phyloP scores from a whole-genome alignment of 2,888 invertebrate genomes.

The Lamellibrachia satsuma region DNA sequence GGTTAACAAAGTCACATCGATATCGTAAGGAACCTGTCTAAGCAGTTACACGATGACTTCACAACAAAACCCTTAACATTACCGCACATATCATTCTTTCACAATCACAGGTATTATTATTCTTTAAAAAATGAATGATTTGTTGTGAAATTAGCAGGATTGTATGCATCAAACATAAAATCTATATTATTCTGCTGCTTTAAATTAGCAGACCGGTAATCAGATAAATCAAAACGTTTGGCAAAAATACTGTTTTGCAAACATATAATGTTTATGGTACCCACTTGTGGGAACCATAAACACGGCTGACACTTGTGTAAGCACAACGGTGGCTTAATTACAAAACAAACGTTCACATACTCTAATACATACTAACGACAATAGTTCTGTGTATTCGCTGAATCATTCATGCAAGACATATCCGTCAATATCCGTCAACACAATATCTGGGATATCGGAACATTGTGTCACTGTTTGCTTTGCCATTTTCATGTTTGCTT shows the following conservation, averaged over 20 bases:
- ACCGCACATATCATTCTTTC: background rate
- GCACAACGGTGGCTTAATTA: background rate
- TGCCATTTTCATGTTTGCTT: background rate
- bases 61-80: background rate
- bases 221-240: background rate
- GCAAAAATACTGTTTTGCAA: background rate
- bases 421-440: no score
- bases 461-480: background rate
- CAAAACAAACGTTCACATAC: background rate
- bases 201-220: background rate
- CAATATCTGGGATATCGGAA: background rate
- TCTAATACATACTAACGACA: background rate
- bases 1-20: background rate
- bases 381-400: background rate
- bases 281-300: background rate
- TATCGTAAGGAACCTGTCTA: background rate
- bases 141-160: background rate
- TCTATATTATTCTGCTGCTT: background rate
- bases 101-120: background rate
- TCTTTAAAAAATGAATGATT: background rate
- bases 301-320: background rate
- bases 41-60: background rate
- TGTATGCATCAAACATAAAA: background rate
- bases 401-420: background rate
- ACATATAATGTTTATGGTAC: background rate